These are phyloP conservation scores for Silurus lanzhouensis DNA, from an alignment of 2,797 vertebrate species.

Conservation along the genomic window DNA sequence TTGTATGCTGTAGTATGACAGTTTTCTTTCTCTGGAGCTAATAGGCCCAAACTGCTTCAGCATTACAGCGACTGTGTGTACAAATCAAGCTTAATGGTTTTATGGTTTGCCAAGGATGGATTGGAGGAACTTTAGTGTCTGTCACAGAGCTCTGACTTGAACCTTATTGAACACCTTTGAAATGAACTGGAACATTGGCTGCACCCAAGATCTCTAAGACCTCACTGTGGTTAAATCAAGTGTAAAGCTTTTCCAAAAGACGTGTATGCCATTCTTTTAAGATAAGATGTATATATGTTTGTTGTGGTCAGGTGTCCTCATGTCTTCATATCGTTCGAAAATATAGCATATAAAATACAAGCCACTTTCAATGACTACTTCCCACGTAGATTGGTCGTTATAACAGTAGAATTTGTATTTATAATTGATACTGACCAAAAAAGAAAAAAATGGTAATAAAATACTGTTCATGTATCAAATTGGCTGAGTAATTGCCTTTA, in stretches of 20 bases:
- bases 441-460: neutral
- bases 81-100: neutral
- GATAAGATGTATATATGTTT: neutral
- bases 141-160: neutral
- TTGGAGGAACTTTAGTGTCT: too few species aligned
- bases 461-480: neutral
- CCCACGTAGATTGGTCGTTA: neutral
- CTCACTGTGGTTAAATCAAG: neutral
- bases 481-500: conserved; percentile 5
- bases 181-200: neutral
- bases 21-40: neutral
- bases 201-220: neutral
- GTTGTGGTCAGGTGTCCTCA: neutral
- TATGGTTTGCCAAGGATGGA: neutral
- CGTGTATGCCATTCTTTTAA: neutral
- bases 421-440: neutral
- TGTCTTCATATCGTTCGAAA: neutral
- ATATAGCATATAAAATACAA: too few species aligned
- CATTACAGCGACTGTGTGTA: neutral
- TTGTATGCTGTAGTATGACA: neutral
- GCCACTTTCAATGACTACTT: neutral
- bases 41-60: neutral
- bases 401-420: too few species aligned
- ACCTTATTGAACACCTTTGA: neutral
- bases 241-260: too few species aligned